Evolutionary conservation across 2,113 vertebrate species (phyloP), one percentile per base, ranked within the genome.

Genomic region (Engraulis encrasicolus): DNA sequence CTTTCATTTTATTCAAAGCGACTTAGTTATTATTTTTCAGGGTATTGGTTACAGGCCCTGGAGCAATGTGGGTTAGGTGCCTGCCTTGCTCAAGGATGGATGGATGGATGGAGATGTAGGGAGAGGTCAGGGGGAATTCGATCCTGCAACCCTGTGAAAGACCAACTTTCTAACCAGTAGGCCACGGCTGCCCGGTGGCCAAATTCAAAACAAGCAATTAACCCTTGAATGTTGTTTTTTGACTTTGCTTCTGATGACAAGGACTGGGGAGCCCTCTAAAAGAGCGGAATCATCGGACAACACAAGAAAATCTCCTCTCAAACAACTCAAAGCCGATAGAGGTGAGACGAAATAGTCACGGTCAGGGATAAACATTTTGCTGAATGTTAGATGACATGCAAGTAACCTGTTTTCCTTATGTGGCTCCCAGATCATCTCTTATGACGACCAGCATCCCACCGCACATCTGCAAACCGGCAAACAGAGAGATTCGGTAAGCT

Each of bases 401-500:
- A 79, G 9, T 36, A 23, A 12, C 4, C 45, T 19, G 52, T 50
- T 78, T 34, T 54, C 23, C 27, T 54, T 37, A 0, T 82, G 83
- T 84, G 83, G 54, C 77, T 84, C n/a, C 27, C 71, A 89, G 86
- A 58, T 79, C 15, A 19, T 78, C 5, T 81, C 34, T 66, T 85
- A 61, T 79, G 85, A 89, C 2, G 86, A 50, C 11, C 88, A 86
- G 82, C 82, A 34, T 49, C 85, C 80, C 61, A 79, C 66, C 38
- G 40, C 78, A 48, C 74, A 86, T 6, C 27, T n/a, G 49, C 48
- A 36, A 20, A 50, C 34, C 36, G 83, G 27, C 83, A 82, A 71
- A 4, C 82, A 84, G 19, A 83, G 77, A 50, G 54, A 86, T 40
- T 19, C 12, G 78, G 87, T 87, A 79, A 86, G 84, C 84, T 71